phyloP scores from a whole-genome alignment of 2,113 vertebrate species.

The Athene cunicularia region DNA sequence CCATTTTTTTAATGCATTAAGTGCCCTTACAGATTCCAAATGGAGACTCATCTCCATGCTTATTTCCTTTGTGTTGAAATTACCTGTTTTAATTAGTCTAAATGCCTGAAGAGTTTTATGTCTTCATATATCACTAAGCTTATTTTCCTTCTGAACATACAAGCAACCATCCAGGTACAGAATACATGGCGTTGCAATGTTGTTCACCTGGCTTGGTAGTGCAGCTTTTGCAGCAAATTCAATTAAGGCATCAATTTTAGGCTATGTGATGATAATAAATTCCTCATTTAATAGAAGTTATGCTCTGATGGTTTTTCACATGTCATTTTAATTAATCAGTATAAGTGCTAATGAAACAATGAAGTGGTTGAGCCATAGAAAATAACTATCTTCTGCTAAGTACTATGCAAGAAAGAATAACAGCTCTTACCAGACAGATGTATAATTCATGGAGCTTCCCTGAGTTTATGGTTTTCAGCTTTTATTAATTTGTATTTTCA shows the following conservation, averaged over 20 bases:
- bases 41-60: neutral
- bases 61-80: neutral
- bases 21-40: neutral
- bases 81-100: neutral
- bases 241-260: neutral
- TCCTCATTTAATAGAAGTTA: neutral
- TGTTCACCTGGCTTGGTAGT: neutral
- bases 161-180: neutral
- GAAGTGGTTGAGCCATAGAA: neutral
- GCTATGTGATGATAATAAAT: neutral
- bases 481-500: neutral
- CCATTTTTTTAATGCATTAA: neutral
- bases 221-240: neutral
- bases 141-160: neutral
- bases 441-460: neutral
- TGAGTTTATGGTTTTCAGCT: neutral
- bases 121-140: neutral
- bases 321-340: conserved; percentile 2
- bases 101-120: neutral
- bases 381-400: neutral
- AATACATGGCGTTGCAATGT: neutral
- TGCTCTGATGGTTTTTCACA: neutral
- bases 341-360: neutral
- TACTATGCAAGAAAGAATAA: neutral
- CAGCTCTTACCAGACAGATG: neutral